Conservation (phyloP, 2,888 invertebrate genomes). For the Ametastegia equiseti region DNA sequence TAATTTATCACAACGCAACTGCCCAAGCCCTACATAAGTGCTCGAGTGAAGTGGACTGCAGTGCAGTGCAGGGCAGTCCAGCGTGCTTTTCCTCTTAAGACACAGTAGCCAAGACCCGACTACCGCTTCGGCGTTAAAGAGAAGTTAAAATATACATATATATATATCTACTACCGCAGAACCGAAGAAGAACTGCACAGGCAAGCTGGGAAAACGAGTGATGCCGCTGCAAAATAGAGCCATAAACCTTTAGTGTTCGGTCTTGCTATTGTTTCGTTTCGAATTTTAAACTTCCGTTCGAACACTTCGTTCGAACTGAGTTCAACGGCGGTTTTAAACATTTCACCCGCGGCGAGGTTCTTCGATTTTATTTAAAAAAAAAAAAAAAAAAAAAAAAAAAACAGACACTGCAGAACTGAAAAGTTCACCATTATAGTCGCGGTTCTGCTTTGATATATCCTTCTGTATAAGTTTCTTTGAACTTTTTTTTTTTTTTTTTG, state of each 20-base stretch:
- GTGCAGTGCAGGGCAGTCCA: background rate
- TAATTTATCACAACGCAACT: conserved; percentile 26
- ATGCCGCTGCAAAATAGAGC: conserved; percentile 64
- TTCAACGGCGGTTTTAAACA: background rate
- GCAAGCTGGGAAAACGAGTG: conserved; percentile 35
- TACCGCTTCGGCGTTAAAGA: conserved; percentile 9
- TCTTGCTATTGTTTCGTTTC: conserved; percentile 67
- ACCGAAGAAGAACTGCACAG: conserved; percentile 37
- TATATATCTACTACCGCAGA: conserved; percentile 1
- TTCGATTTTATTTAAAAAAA: background rate
- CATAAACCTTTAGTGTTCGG: conserved; percentile 69
- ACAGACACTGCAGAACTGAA: background rate
- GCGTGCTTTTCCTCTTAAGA: background rate
- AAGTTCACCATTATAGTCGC: background rate
- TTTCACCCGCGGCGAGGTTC: conserved; percentile 6
- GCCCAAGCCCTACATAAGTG: background rate
- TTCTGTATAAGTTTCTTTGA: background rate
- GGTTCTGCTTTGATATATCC: background rate
- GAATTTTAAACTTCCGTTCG: conserved; percentile 70
- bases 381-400: background rate
- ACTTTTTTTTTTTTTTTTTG: conserved; percentile 36
- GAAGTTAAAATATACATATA: conserved; percentile 38
- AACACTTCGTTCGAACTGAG: background rate
- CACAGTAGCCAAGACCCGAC: conserved; percentile 20
- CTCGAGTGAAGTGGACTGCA: too few species aligned